phyloP scores from a whole-genome alignment of 2,113 vertebrate genomes.

The Sialia sialis region DNA sequence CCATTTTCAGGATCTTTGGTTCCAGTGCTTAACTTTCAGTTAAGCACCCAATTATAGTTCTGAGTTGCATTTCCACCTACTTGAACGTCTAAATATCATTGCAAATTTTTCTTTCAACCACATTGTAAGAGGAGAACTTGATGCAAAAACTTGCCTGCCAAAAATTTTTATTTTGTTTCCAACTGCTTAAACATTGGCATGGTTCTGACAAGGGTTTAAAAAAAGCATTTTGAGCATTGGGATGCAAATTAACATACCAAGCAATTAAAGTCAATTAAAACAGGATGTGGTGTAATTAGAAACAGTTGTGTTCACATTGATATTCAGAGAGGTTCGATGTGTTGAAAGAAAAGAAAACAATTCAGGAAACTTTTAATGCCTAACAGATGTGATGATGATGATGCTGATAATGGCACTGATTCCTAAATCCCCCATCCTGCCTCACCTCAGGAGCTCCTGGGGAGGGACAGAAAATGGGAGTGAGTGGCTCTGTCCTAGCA shows the following conservation, averaged over 20 bases:
- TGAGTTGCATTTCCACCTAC: neutral
- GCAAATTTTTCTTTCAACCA: neutral
- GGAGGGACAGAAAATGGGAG: neutral
- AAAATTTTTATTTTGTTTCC: constrained; percentile 41
- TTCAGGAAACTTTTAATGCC: constrained; percentile 47
- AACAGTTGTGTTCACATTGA: constrained; percentile 71
- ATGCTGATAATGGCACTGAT: constrained; percentile 14
- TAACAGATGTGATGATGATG: neutral
- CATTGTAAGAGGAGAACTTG: neutral
- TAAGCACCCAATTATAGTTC: neutral
- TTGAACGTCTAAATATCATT: neutral
- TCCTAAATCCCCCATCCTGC: neutral
- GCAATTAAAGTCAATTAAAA: constrained; percentile 78
- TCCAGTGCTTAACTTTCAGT: neutral
- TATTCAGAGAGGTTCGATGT: constrained; percentile 65
- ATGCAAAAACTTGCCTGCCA: neutral
- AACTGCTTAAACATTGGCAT: constrained; percentile 35
- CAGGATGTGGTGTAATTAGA: constrained; percentile 76
- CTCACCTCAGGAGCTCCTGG: neutral
- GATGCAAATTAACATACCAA: constrained; percentile 72
- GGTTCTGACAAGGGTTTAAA: constrained; percentile 60
- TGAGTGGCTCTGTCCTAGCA: neutral
- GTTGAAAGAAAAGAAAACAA: constrained; percentile 64
- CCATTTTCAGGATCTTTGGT: neutral
- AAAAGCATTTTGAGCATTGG: constrained; percentile 67